Percentiles rank a stretch among this genome's conserved stretches.
These are phyloP conservation scores for Hecatera dysodea DNA, from an alignment of 2,888 invertebrate genomes.

Conservation along the genomic window DNA sequence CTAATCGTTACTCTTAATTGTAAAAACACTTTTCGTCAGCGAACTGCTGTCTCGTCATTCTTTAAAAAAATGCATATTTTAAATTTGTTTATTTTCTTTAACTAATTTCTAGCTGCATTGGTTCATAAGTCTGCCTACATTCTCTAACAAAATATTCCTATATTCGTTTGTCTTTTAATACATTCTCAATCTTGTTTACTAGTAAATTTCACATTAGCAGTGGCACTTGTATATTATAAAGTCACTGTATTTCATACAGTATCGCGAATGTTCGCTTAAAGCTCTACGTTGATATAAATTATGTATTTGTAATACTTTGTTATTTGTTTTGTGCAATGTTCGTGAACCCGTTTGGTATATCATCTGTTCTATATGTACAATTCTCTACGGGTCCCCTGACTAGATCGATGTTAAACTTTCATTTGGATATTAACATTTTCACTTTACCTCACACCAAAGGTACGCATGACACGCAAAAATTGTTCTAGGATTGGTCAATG, in stretches of 20 bases:
- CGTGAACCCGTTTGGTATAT: slow-evolving; percentile 67
- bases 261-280: slow-evolving; percentile 85
- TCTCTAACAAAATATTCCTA: slow-evolving; percentile 63
- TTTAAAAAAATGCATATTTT: slow-evolving; percentile 57
- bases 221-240: slow-evolving; percentile 83
- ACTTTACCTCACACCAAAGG: slow-evolving; percentile 69
- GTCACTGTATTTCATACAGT: slow-evolving; percentile 87
- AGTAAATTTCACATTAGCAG: slow-evolving; percentile 67
- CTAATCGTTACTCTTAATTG: slow-evolving; percentile 62
- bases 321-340: slow-evolving; percentile 83
- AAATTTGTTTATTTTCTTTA: slow-evolving; percentile 56
- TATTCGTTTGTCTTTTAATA: slow-evolving; percentile 57
- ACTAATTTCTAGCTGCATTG: slow-evolving; percentile 70
- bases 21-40: slow-evolving; percentile 58
- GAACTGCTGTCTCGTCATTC: slow-evolving; percentile 30
- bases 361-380: slow-evolving; percentile 77
- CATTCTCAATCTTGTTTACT: slow-evolving; percentile 60
- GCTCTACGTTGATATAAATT: slow-evolving; percentile 86
- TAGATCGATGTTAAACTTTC: slow-evolving; percentile 76
- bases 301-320: slow-evolving; percentile 87
- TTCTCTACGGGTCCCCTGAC: slow-evolving; percentile 76
- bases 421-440: slow-evolving; percentile 54
- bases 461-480: slow-evolving; percentile 42
- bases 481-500: slow-evolving; percentile 36
- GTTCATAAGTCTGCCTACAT: slow-evolving; percentile 58